These are phyloP conservation scores for Yoshiicerus persimilis DNA, from an alignment of 1,140 invertebrate species.

Conservation along the genomic window DNA sequence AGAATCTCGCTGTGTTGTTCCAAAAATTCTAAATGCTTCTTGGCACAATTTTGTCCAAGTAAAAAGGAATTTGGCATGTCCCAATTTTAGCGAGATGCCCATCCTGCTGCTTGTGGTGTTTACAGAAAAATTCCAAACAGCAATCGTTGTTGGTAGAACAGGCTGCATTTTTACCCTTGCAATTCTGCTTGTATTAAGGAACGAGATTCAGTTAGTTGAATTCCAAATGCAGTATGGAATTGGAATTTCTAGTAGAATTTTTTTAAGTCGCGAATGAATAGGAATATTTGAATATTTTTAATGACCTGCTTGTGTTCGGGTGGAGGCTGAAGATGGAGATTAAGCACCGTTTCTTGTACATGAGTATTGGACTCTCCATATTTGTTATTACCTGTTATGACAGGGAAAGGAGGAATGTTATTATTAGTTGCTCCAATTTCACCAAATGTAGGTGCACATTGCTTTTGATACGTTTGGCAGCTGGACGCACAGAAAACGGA, in stretches of 20 bases:
- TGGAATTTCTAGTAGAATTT: no score
- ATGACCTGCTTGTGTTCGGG: neutral
- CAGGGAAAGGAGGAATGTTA: neutral
- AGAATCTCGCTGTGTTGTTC: neutral
- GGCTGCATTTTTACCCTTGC: neutral
- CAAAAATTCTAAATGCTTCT: neutral
- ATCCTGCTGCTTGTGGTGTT: neutral
- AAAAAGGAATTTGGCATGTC: neutral
- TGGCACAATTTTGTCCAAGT: neutral
- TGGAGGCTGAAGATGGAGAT: neutral
- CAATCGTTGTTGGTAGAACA: neutral
- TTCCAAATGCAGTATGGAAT: no score
- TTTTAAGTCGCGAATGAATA: no score
- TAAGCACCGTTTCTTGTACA: neutral
- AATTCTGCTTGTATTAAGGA: neutral
- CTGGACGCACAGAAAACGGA: neutral
- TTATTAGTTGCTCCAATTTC: neutral
- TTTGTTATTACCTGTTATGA: neutral
- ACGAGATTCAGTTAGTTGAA: no score
- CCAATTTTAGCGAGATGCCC: neutral
- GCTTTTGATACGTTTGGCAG: neutral
- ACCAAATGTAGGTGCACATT: neutral
- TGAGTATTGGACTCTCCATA: neutral
- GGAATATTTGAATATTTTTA: neutral
- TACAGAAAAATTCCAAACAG: neutral